Evolutionary conservation across 2,113 vertebrate species (phyloP), one percentile per base, ranked within the genome.

Genomic region (Parus major): DNA sequence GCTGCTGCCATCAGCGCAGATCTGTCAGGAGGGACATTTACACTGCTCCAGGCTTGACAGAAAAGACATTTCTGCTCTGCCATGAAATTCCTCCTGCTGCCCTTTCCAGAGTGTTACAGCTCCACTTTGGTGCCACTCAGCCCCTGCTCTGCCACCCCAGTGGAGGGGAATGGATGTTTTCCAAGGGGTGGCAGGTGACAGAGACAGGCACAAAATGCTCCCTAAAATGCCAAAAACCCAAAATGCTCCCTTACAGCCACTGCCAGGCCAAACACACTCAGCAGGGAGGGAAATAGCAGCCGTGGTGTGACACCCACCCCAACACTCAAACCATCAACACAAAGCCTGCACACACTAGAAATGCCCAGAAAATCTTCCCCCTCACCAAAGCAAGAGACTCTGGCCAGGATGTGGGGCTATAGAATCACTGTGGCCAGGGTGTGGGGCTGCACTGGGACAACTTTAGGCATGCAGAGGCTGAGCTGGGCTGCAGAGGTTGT

Each of bases 31-130:
- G 95, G 68, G 86, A 92, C 93, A 85, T 72, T 91, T 90, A 93
- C 86, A 69, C 86, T 82, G 73, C 60, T 91, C 92, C 28, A 53
- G 82, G 49, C 86, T 75, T 78, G 90, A 95, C 86, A 84, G 84
- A 75, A 94, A 87, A 95, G 52, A 63, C 35, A 56, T 42, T 91
- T 96, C 80, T 91, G 82, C 90, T 96, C 95, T 95, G 61, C 49
- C 59, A 27, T 49, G 65, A 88, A 77, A 88, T 49, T 92, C 72
- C 52, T 77, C 76, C 64, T 29, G 36, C 79, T 33, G 75, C 53
- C 84, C 88, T 92, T 76, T 83, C 49, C 36, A 42, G 53, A 52
- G 68, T 2, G 24, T 12, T n/a, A 25, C 81, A n/a, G 42, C 79
- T 66, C 71, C 14, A 2, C 17, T 39, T 3, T 31, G 8, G 31